Evolutionary conservation across 2,888 invertebrate species (phyloP), one percentile per base, ranked within the genome.

Genomic region (Rhogogaster chlorosoma): DNA sequence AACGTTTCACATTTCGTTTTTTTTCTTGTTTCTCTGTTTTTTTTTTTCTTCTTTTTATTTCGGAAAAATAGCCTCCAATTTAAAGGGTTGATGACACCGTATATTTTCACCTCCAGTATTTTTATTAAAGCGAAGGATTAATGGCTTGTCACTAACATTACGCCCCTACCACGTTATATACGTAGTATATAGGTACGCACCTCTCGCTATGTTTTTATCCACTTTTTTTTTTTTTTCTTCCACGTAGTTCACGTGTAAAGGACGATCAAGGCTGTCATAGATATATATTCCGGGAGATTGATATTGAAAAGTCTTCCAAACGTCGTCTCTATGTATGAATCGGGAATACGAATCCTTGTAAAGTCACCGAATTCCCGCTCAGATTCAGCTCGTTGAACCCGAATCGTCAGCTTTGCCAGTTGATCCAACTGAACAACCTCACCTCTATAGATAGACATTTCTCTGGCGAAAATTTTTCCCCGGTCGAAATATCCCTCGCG

Each of bases 1-100:
- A 88, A 89, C 88, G 88, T 87, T 86, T 86, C 86, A 87, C 86
- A 87, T 71, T 87, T 87, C n/a, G n/a, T 57, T 38, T 78, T 78
- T 53, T 32, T 15, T 29, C 18, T 18, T 49, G 18, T 29, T 77
- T 29, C 32, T 77, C 6, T 9, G 0, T 6, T 32, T n/a, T 77
- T 2, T 53, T n/a, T 78, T 53, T 57, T 49, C 49, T n/a, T 45
- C 4, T 26, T 38, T 38, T 75, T 75, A 53, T 82, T 86, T 86
- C 84, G 64, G 85, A 45, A 85, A 77, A 84, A 84, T 70, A 70
- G 82, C 80, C 70, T 82, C 53, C 32, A 70, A 85, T 82, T 83
- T 82, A 85, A 85, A 85, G 84, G 84, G 84, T 85, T 85, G 84
- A 85, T 70, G 84, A 83, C 84, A 61, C 70, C 82, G 82, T 85